A percentile compares a stretch with the other conserved stretches of the same genome.
Conservation (phyloP, 2,888 invertebrate species). For the Cordilura impudica region DNA sequence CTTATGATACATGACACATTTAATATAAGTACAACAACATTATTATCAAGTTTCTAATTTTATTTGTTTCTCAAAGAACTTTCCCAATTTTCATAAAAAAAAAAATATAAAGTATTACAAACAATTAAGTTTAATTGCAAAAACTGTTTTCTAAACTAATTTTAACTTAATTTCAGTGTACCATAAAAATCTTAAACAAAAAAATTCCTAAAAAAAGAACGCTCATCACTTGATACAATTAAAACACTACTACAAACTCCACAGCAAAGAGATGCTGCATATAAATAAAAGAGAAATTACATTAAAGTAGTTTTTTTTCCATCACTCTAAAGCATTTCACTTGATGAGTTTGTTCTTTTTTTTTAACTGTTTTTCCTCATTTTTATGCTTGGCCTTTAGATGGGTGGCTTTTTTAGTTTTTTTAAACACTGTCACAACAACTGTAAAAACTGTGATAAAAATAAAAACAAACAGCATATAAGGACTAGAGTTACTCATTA, state of each 20-base stretch:
- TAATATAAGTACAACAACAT: neutral
- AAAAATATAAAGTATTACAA: conserved; percentile 39
- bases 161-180: conserved; percentile 50
- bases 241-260: conserved; percentile 38
- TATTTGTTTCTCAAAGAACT: conserved; percentile 17
- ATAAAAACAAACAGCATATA: neutral
- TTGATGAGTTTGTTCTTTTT: conserved; percentile 1
- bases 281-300: conserved; percentile 24
- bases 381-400: neutral
- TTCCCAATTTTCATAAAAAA: conserved; percentile 16
- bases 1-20: too few relatives aligned
- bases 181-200: neutral
- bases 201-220: conserved; percentile 1
- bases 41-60: conserved; percentile 27
- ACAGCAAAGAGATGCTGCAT: neutral
- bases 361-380: neutral
- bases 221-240: conserved; percentile 42
- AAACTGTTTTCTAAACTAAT: conserved; percentile 56
- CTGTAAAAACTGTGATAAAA: neutral
- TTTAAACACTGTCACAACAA: conserved; percentile 29
- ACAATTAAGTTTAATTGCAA: conserved; percentile 58
- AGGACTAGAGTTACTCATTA: conserved; percentile 41
- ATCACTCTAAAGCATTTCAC: conserved; percentile 16
- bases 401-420: neutral
- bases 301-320: conserved; percentile 43